A percentile compares a stretch with the other conserved stretches of the same genome.
phyloP scores from a whole-genome alignment of 1,140 invertebrate genomes.

The Aphis craccivora region DNA sequence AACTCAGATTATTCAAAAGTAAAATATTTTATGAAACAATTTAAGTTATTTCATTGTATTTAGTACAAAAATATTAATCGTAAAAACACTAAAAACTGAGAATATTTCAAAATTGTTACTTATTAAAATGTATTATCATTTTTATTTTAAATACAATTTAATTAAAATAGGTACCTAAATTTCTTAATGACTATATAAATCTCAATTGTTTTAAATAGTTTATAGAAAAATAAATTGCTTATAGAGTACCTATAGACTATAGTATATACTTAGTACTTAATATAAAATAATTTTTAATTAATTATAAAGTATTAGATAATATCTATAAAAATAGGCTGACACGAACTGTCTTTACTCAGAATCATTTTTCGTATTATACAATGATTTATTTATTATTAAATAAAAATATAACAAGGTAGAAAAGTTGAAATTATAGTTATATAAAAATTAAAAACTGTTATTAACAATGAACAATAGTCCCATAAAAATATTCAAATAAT shows the following conservation, averaged over 20 bases:
- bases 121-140: too few relatives aligned
- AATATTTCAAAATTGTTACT: too few relatives aligned
- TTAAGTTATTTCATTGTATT: too few relatives aligned
- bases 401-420: background rate
- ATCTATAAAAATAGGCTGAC: background rate
- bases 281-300: background rate
- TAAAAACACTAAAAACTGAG: too few relatives aligned
- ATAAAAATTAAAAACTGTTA: background rate
- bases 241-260: background rate
- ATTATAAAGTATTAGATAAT: background rate
- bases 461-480: background rate
- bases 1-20: background rate
- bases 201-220: background rate
- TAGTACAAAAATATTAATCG: too few relatives aligned
- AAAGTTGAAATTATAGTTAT: too few relatives aligned
- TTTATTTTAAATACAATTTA: too few relatives aligned
- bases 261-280: background rate
- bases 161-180: too few relatives aligned
- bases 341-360: background rate
- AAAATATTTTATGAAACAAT: background rate
- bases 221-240: background rate
- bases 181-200: too few relatives aligned
- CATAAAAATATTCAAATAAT: background rate
- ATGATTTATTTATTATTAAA: background rate
- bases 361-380: background rate